phyloP scores from a whole-genome alignment of 2,888 invertebrate species.

The Drosophila paracracens region DNA sequence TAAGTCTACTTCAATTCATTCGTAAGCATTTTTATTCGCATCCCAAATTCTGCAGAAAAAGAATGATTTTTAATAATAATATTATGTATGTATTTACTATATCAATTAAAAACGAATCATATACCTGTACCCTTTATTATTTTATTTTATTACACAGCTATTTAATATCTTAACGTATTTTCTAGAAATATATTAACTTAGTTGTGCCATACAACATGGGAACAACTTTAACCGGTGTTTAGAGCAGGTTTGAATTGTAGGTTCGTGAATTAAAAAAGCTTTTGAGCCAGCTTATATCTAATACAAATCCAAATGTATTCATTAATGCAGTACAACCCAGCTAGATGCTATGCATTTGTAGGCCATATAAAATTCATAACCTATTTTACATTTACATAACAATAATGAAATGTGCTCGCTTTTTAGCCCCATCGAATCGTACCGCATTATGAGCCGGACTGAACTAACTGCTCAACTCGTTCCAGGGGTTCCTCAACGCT shows the following conservation, averaged over 20 bases:
- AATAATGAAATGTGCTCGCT: conserved; percentile 4
- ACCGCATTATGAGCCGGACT: conserved; percentile 87
- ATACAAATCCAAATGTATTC: neutral
- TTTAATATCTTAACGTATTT: conserved; percentile 19
- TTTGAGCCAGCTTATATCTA: neutral
- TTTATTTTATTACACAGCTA: neutral
- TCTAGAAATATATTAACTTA: conserved; percentile 44
- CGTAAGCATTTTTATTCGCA: neutral
- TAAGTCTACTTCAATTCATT: too few relatives aligned
- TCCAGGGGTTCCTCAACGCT: conserved; percentile 87
- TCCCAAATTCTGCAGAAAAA: neutral
- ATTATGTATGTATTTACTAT: neutral
- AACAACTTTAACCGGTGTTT: conserved; percentile 1
- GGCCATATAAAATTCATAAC: conserved; percentile 47
- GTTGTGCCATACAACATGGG: conserved; percentile 36
- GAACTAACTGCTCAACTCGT: conserved; percentile 88
- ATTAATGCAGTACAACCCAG: conserved; percentile 3
- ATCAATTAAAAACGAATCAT: neutral
- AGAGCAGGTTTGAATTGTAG: neutral
- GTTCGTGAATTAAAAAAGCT: neutral
- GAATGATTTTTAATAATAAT: fast-evolving
- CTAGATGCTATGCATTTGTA: conserved; percentile 9
- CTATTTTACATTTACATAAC: neutral
- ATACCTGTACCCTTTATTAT: neutral
- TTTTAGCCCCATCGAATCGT: conserved; percentile 89